A percentile compares a stretch with the other conserved stretches of the same genome.
phyloP scores from a whole-genome alignment of 2,113 vertebrate species.

The Oreochromis niloticus region DNA sequence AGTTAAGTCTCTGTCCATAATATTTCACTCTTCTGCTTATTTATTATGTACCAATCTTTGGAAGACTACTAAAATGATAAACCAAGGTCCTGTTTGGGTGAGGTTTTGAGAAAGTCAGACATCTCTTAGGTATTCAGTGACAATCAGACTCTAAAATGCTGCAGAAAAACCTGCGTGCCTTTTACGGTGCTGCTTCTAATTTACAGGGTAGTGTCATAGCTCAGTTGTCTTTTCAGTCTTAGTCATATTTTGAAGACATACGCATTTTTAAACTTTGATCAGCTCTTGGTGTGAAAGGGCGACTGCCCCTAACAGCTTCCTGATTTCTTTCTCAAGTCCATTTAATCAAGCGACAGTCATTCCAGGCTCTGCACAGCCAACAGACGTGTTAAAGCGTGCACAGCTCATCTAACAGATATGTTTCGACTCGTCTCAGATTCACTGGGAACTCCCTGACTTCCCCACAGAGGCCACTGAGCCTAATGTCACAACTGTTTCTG shows the following conservation, averaged over 20 bases:
- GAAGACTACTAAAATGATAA: not conserved
- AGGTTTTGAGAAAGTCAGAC: not conserved
- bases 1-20: not conserved
- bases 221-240: not conserved
- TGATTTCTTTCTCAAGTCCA: not conserved
- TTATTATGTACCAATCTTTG: not conserved
- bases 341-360: not conserved
- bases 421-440: not conserved
- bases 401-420: not conserved
- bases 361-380: not conserved
- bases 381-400: not conserved
- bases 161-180: constrained; percentile 5
- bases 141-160: constrained; percentile 32
- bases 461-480: not conserved
- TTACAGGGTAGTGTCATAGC: constrained; percentile 42
- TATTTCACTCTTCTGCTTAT: not conserved
- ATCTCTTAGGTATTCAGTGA: not conserved
- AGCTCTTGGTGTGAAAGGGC: not conserved
- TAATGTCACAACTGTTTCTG: not conserved
- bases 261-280: not conserved
- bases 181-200: constrained; percentile 11
- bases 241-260: not conserved
- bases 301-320: not conserved
- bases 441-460: constrained; percentile 30
- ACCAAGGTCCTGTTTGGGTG: not conserved